Base-by-base conservation (phyloP, 1,140 invertebrate genomes). In the Scaptomyza montana region DNA sequence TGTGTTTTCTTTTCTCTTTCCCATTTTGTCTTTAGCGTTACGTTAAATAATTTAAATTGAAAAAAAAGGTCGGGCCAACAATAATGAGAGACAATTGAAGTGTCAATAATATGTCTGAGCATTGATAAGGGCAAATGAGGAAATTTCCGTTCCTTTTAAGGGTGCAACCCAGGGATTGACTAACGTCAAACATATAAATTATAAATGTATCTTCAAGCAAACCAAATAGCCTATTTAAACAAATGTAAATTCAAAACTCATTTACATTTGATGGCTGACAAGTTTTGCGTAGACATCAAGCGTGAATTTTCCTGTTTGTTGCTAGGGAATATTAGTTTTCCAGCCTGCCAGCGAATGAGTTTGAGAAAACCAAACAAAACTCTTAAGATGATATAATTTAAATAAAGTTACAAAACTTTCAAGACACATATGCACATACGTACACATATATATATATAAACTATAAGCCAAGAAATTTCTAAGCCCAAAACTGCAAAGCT, bases 11-110 rank as follows among this genome's bases (percentile, higher is more conserved):
- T 8, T 57, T 43, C 49, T 25, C 4, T 21, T 43, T 7, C 16
- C 16, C 16, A 16, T 16, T 16, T 16, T 16, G 8, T 59, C 45
- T 28, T 10, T 51, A 1, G 16, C 16, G 8, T 50, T 54, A 63
- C 66, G 57, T 67, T 16, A 16, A 16, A 16, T 2, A 86, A 74
- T 80, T 84, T 80, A 70, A 86, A 84, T 77, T 65, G 74, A 59
- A 49, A 67, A 60, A 61, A 55, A 55, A 67, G 80, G 72, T 76
- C 62, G 64, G 41, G 19, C 69, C 57, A 19, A 74, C 61, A 60
- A 79, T 84, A 84, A 84, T 84, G 63, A 66, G 56, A 77, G 80
- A 85, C 80, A 84, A 85, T 84, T 84, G 80, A 85, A 85, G 77
- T 85, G 80, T 80, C 80, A 84, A 84, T 84, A 84, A 74, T 64